Evolutionary conservation across 2,797 vertebrate genomes (phyloP), one percentile per base, ranked within the genome.

Genomic region (Sarcoramphus papa): DNA sequence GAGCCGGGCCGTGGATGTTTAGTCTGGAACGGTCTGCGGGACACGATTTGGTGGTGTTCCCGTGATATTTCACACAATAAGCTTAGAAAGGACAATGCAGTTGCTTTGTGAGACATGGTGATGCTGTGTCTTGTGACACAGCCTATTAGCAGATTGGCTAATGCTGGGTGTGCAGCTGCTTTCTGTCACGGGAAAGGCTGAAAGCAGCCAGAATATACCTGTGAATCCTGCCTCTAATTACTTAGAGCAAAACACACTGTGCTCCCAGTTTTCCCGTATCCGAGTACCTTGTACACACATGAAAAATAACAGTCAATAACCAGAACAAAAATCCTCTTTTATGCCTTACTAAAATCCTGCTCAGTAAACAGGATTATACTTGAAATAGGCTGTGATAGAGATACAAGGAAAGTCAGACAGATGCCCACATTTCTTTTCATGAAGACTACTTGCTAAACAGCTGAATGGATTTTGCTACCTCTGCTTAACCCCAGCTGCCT

Each of bases 81-180:
- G 96, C 96, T 96, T 95, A 96, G 79, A 59, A 69, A 86, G 94
- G 95, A 97, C 96, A 97, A 96, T 97, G 96, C 90, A 93, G 90
- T 84, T 92, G 91, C 94, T 97, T 96, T 97, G 96, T 96, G 94
- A 96, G 94, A 95, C 83, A 28, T 80, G 93, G 91, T 80, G 95
- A 97, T 94, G 91, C 92, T 97, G 96, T 96, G 95, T 97, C 96
- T 96, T 97, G 95, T 97, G 95, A 96, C 92, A 97, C 87, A 95
- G 97, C 95, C 97, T 97, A 96, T 97, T 97, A 97, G 93, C 95
- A 97, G 96, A 94, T 95, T 96, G 94, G 95, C 92, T 97, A 97
- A 92, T 95, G 94, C 94, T 92, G 95, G 73, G 91, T 92, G 88
- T 97, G 93, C 96, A 96, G 96, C 96, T 97, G 96, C 94, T 96